phyloP scores from a whole-genome alignment of 2,888 invertebrate species.

The Halictus quadricinctus region DNA sequence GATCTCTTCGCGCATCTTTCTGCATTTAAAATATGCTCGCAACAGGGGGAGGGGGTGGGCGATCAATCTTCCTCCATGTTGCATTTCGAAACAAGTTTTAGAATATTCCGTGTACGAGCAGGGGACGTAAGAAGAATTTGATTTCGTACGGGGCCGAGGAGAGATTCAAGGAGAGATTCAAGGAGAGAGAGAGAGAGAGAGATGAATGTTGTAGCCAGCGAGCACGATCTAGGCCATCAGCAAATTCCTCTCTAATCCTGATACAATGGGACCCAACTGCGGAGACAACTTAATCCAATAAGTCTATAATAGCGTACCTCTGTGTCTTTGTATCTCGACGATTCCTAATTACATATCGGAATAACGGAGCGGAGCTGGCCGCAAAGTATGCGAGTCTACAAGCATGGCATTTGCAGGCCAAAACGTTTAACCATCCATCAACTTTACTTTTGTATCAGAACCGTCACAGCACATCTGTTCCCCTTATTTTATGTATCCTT shows the following conservation, averaged over 20 bases:
- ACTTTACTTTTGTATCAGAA: background rate
- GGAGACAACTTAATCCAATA: slow-evolving; percentile 17
- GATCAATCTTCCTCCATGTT: slow-evolving; percentile 41
- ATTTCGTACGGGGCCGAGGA: background rate
- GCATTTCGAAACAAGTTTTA: slow-evolving; percentile 12
- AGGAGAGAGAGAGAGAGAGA: background rate
- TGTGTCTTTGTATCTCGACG: slow-evolving; percentile 5
- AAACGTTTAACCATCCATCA: background rate
- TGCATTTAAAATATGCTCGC: slow-evolving; percentile 19
- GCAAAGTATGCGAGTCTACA: background rate
- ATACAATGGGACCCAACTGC: slow-evolving; percentile 19
- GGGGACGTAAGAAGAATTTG: background rate
- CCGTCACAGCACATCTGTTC: background rate
- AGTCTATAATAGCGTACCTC: slow-evolving; percentile 19
- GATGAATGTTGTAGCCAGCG: background rate
- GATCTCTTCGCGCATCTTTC: slow-evolving; percentile 42
- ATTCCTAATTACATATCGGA: background rate
- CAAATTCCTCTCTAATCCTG: slow-evolving; percentile 19
- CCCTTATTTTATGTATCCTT: background rate
- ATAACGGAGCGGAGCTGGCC: background rate
- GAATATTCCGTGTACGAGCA: background rate
- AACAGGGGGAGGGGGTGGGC: background rate
- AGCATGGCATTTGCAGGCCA: background rate
- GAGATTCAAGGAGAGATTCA: background rate
- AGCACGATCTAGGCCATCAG: slow-evolving; percentile 15